A percentile compares a stretch with the other conserved stretches of the same genome.
phyloP scores from a whole-genome alignment of 1,140 invertebrate species.

The Apis laboriosa region DNA sequence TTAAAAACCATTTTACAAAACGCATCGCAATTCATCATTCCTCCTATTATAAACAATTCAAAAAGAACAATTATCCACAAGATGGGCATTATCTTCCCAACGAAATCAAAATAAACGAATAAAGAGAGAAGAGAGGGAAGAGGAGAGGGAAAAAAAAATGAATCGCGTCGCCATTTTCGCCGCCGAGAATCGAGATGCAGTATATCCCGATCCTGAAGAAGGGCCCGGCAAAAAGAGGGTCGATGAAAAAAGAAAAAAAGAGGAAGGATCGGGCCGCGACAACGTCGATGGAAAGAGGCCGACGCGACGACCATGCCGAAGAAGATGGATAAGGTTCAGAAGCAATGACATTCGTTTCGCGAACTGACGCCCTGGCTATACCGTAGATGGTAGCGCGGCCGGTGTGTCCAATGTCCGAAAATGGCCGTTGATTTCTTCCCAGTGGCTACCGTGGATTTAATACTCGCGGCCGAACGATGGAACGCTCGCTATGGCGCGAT shows the following conservation, averaged over 20 bases:
- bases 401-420: conserved; percentile 55
- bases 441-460: conserved; percentile 56
- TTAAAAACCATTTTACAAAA: no score
- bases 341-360: conserved; percentile 49
- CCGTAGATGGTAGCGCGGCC: conserved; percentile 57
- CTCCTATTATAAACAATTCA: neutral
- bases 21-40: no score
- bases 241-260: neutral
- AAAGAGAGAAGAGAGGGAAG: neutral
- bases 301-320: conserved; percentile 9
- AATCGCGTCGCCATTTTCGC: conserved; percentile 5
- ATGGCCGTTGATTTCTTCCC: conserved; percentile 57
- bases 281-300: conserved; percentile 1
- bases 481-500: conserved; percentile 61
- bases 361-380: conserved; percentile 47
- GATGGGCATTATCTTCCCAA: no score
- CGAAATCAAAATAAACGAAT: neutral
- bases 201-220: conserved; percentile 7
- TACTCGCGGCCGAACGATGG: conserved; percentile 50
- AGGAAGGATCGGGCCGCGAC: no score
- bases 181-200: no score
- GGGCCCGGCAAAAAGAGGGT: conserved; percentile 5
- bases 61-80: neutral
- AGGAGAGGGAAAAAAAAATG: no score
- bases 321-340: conserved; percentile 44